phyloP scores from a whole-genome alignment of 1,140 invertebrate species.

The Zaprionus camerounensis region DNA sequence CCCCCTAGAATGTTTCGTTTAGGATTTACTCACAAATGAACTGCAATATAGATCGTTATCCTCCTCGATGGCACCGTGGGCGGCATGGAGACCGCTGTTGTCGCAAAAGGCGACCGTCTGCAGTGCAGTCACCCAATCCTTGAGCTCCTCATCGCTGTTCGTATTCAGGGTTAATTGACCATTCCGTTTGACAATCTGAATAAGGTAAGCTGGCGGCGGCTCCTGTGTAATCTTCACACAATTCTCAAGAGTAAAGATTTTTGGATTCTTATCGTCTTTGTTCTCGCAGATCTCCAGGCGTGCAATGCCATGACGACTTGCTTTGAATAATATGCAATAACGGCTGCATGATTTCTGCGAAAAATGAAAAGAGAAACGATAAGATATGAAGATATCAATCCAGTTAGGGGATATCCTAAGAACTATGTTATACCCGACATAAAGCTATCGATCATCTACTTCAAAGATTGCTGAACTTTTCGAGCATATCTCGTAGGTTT shows the following conservation, averaged over 20 bases:
- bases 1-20: background rate
- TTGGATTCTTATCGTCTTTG: constrained; percentile 88
- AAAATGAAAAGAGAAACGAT: constrained; percentile 10
- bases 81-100: constrained; percentile 74
- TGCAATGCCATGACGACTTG: constrained; percentile 93
- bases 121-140: constrained; percentile 90
- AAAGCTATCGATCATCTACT: background rate
- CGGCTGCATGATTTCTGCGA: constrained; percentile 77
- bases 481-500: constrained; percentile 15
- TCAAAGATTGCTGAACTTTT: background rate
- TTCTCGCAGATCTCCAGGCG: constrained; percentile 93
- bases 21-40: constrained; percentile 84
- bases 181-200: constrained; percentile 90
- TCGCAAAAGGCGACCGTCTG: constrained; percentile 93
- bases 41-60: constrained; percentile 94
- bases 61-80: constrained; percentile 88
- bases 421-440: background rate
- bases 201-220: constrained; percentile 86
- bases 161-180: constrained; percentile 89
- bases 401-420: background rate
- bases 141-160: constrained; percentile 89
- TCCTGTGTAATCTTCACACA: constrained; percentile 92
- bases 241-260: constrained; percentile 92
- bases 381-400: background rate
- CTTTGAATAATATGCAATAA: constrained; percentile 88